A percentile compares a stretch with the other conserved stretches of the same genome.
phyloP scores from a whole-genome alignment of 2,797 vertebrate species.

The Tenualosa thibaudeaui region DNA sequence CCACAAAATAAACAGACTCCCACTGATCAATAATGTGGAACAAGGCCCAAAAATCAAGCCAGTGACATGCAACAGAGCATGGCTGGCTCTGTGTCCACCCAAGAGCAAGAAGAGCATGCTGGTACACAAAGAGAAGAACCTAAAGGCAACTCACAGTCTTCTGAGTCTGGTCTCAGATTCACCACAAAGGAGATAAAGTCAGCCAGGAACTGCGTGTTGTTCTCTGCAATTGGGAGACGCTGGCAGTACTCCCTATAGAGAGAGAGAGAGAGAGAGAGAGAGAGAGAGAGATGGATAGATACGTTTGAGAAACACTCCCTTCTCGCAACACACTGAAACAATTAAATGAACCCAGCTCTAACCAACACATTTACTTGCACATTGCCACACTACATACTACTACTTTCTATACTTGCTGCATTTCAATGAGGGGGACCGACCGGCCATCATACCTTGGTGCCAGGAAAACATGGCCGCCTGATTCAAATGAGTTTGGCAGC shows the following conservation, averaged over 20 bases:
- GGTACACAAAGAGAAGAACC: not conserved
- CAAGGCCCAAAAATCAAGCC: not conserved
- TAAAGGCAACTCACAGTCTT: conserved; percentile 86
- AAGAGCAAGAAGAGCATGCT: not conserved
- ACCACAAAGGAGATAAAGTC: conserved; percentile 97
- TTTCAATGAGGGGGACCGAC: not conserved
- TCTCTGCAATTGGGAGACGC: conserved; percentile 91
- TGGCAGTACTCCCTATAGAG: conserved; percentile 91
- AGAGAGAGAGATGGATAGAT: conserved; percentile 17
- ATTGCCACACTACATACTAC: not conserved
- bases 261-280: conserved; percentile 32
- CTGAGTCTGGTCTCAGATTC: conserved; percentile 94
- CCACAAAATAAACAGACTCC: not conserved
- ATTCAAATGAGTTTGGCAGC: conserved; percentile 95
- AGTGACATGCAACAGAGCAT: not conserved
- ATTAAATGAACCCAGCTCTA: not conserved
- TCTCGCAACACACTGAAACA: not conserved
- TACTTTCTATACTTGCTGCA: not conserved
- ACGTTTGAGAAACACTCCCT: not conserved
- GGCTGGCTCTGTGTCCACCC: not conserved
- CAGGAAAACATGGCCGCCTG: conserved; percentile 95
- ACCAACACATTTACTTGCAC: conserved; percentile 21
- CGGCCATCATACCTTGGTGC: conserved; percentile 86
- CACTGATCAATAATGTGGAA: not conserved
- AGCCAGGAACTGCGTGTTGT: conserved; percentile 98